These are phyloP conservation scores for Agrenia bidenticulata DNA, from an alignment of 2,888 invertebrate genomes.

Conservation along the genomic window DNA sequence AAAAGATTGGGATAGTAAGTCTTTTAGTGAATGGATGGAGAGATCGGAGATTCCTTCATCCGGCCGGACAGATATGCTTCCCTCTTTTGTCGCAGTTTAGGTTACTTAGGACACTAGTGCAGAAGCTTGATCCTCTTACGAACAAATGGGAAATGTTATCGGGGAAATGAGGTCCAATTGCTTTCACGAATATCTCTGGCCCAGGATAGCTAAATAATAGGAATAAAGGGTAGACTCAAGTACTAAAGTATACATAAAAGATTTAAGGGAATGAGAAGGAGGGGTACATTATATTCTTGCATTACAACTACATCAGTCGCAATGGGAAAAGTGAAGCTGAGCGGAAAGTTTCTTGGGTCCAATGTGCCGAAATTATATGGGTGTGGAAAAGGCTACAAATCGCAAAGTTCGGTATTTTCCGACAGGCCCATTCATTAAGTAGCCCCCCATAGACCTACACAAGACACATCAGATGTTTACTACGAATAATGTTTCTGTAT, in stretches of 20 bases:
- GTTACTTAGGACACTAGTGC: background rate
- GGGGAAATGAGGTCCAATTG: conserved; percentile 11
- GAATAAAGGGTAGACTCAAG: no score
- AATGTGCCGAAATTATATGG: conserved; percentile 29
- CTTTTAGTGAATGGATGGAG: conserved; percentile 1
- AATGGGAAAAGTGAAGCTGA: conserved; percentile 4
- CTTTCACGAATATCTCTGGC: background rate
- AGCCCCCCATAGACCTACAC: conserved; percentile 37
- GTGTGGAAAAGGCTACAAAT: conserved; percentile 47
- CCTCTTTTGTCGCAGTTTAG: conserved; percentile 1
- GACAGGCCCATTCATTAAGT: conserved; percentile 46
- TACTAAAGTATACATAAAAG: no score
- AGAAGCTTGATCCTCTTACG: background rate
- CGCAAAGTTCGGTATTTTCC: conserved; percentile 39
- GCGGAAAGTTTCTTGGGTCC: conserved; percentile 20
- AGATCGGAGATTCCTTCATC: no score
- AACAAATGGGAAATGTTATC: conserved; percentile 16
- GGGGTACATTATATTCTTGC: no score
- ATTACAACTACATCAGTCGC: no score
- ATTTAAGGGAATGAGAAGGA: no score
- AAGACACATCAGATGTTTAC: conserved; percentile 46
- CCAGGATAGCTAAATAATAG: background rate
- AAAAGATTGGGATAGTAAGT: background rate
- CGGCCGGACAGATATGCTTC: background rate
- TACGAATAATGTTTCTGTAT: conserved; percentile 45